Conservation (phyloP, 2,888 invertebrate species). For the Mellilla xanthometata region DNA sequence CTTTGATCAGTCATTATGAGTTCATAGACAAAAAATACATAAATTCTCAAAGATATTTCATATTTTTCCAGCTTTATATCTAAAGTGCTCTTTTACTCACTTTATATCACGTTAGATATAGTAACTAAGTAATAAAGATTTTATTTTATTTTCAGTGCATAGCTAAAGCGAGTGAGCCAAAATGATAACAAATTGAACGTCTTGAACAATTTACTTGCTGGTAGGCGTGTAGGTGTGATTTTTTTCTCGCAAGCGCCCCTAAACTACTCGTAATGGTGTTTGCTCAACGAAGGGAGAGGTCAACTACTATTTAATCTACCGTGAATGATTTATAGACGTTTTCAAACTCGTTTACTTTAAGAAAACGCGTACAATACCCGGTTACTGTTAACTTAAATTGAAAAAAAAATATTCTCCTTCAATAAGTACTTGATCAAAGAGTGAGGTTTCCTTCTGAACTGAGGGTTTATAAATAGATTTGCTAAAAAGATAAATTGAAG, state of each 20-base stretch:
- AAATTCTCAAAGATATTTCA: too few relatives aligned
- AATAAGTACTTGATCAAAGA: background rate
- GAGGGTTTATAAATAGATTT: background rate
- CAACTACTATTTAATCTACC: slow-evolving; percentile 79
- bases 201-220: slow-evolving; percentile 19
- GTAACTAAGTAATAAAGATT: too few relatives aligned
- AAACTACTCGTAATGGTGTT: slow-evolving; percentile 70
- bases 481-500: slow-evolving; percentile 1
- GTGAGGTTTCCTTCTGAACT: background rate
- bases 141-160: too few relatives aligned
- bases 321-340: slow-evolving; percentile 77
- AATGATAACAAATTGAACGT: slow-evolving; percentile 31
- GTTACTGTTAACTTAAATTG: too few relatives aligned
- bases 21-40: too few relatives aligned
- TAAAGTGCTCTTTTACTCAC: too few relatives aligned
- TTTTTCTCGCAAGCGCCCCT: slow-evolving; percentile 55
- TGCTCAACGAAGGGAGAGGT: slow-evolving; percentile 70
- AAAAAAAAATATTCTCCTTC: too few relatives aligned
- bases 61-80: too few relatives aligned
- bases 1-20: too few relatives aligned
- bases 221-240: slow-evolving; percentile 42
- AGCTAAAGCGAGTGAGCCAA: slow-evolving; percentile 4
- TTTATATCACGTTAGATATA: too few relatives aligned
- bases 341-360: slow-evolving; percentile 50
- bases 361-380: slow-evolving; percentile 18